A percentile compares a stretch with the other conserved stretches of the same genome.
These are phyloP conservation scores for Morelia viridis DNA, from an alignment of 2,797 vertebrate species.

Conservation along the genomic window DNA sequence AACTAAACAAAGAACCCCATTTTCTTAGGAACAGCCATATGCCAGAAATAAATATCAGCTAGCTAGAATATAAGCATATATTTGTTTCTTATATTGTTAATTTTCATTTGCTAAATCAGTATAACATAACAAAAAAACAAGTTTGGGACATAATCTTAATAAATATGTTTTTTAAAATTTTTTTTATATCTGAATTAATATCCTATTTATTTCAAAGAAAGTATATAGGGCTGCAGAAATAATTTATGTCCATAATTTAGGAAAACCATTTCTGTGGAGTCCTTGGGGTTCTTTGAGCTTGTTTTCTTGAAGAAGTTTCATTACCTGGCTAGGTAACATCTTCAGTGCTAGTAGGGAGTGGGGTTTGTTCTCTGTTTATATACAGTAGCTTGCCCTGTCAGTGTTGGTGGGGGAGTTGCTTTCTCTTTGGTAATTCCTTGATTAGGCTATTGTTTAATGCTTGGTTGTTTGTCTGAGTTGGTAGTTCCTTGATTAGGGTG, in stretches of 20 bases:
- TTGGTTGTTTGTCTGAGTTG: too few species aligned
- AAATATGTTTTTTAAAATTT: constrained; percentile 20
- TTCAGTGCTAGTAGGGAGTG: too few species aligned
- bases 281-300: not conserved
- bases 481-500: too few species aligned
- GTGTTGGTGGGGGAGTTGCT: too few species aligned
- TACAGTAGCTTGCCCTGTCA: too few species aligned
- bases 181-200: not conserved
- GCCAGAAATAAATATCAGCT: constrained; percentile 67
- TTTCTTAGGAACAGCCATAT: constrained; percentile 71
- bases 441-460: too few species aligned
- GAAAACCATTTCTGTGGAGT: constrained; percentile 25
- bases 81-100: constrained; percentile 68
- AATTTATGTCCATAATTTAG: not conserved
- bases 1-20: constrained; percentile 23
- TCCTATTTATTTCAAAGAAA: not conserved
- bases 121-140: constrained; percentile 19
- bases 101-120: constrained; percentile 71
- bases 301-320: not conserved
- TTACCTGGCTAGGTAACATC: too few species aligned
- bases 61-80: constrained; percentile 59
- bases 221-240: not conserved
- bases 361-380: too few species aligned
- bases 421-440: too few species aligned
- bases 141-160: constrained; percentile 65